Percentiles rank a stretch among this genome's conserved stretches.
Conservation (phyloP, 2,797 vertebrate genomes). For the Coranthus polyacanthus region DNA sequence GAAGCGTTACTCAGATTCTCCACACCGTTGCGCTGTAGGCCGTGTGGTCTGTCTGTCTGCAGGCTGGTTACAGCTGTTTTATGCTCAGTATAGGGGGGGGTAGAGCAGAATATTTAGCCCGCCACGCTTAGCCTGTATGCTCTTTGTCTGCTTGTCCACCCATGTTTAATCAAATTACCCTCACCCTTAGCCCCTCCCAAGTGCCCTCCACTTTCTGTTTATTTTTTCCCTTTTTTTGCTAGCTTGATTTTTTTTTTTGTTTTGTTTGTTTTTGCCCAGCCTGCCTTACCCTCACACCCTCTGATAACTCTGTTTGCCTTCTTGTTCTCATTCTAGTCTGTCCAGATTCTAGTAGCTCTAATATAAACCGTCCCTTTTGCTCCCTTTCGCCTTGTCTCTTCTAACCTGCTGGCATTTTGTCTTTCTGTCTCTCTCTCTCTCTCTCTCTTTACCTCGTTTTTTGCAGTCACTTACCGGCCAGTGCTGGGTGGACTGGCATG, state of each 20-base stretch:
- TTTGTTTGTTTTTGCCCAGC: conserved; percentile 46
- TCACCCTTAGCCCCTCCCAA: conserved; percentile 45
- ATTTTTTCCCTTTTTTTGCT: conserved; percentile 23
- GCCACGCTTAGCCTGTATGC: conserved; percentile 60
- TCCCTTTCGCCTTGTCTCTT: conserved; percentile 77
- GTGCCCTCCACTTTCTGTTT: conserved; percentile 46
- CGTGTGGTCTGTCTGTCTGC: conserved; percentile 4
- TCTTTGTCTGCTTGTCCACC: conserved; percentile 68
- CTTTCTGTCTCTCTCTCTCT: conserved; percentile 67
- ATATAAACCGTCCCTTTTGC: conserved; percentile 64
- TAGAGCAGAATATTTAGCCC: conserved; percentile 45
- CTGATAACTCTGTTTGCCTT: conserved; percentile 66
- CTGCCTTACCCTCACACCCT: conserved; percentile 57
- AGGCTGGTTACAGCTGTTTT: conserved; percentile 17
- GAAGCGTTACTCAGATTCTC: conserved; percentile 11
- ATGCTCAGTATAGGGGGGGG: conserved; percentile 5
- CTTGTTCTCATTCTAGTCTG: conserved; percentile 65
- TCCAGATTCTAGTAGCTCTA: conserved; percentile 70
- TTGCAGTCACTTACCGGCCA: conserved; percentile 89
- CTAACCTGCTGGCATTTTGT: conserved; percentile 84
- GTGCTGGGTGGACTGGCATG: conserved; percentile 92
- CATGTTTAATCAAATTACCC: conserved; percentile 64
- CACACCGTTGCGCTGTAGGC: conserved; percentile 7
- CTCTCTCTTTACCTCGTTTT: conserved; percentile 68
- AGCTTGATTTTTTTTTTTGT: too few relatives aligned